Evolutionary conservation across 2,888 invertebrate genomes (phyloP).

Genomic region (Automeris io): DNA sequence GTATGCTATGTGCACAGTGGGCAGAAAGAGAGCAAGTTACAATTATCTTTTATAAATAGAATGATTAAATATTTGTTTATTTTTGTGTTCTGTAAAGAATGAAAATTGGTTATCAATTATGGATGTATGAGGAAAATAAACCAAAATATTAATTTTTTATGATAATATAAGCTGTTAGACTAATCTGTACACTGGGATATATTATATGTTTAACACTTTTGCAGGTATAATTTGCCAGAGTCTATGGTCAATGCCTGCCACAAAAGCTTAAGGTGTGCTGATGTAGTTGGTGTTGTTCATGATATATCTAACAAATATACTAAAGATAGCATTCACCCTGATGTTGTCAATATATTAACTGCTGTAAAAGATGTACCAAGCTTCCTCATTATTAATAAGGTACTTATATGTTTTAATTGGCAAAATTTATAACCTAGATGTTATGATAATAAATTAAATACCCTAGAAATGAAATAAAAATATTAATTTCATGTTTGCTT

Average conservation of each 20-base stretch:
- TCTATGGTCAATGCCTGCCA: conserved; percentile 71
- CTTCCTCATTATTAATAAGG: conserved; percentile 94
- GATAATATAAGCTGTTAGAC: background rate
- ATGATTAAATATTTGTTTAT: too few species aligned
- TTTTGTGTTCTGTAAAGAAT: too few species aligned
- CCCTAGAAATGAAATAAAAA: too few species aligned
- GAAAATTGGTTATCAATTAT: too few species aligned
- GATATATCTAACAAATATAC: conserved; percentile 86
- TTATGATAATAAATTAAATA: too few species aligned
- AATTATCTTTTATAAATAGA: too few species aligned
- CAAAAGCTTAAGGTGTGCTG: conserved; percentile 81
- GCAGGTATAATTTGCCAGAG: conserved; percentile 55
- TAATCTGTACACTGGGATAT: too few species aligned
- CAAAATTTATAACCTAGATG: background rate
- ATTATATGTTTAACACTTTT: too few species aligned
- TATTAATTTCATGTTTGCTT: too few species aligned
- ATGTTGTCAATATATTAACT: conserved; percentile 82
- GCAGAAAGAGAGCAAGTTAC: too few species aligned
- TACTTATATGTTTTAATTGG: conserved; percentile 41
- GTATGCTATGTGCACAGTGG: too few species aligned
- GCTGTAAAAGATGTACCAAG: conserved; percentile 77
- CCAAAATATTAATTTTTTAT: too few species aligned
- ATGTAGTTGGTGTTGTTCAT: conserved; percentile 91
- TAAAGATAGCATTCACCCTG: conserved; percentile 81
- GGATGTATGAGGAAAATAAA: background rate